Conservation (phyloP, 92 coral and sea anemone genomes). For the Bergia puertoricense region DNA sequence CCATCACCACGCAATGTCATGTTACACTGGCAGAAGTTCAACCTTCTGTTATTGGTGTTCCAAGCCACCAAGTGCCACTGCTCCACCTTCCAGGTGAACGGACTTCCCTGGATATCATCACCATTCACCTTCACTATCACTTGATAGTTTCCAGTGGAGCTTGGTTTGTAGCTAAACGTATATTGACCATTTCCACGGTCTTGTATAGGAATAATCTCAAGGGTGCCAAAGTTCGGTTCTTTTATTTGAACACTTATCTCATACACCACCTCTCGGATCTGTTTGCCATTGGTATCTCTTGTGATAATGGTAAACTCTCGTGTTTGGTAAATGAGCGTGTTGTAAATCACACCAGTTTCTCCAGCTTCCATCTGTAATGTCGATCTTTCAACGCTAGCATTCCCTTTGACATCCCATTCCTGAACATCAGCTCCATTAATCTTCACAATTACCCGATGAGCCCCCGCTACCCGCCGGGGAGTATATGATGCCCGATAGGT, state of each 20-base stretch:
- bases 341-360: neutral
- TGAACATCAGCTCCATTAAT: neutral
- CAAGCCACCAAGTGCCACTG: neutral
- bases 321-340: neutral
- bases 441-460: neutral
- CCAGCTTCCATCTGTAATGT: neutral
- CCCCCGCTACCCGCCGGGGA: neutral
- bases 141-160: neutral
- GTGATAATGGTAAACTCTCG: neutral
- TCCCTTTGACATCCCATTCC: neutral
- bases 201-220: slow-evolving; percentile 7
- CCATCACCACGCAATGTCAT: slow-evolving; percentile 1
- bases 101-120: neutral
- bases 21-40: neutral
- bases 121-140: no score
- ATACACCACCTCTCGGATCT: neutral
- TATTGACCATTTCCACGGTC: slow-evolving; percentile 7
- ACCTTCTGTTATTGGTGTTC: no score
- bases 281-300: neutral
- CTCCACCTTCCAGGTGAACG: neutral
- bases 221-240: neutral
- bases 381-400: neutral
- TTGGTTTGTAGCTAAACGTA: slow-evolving; percentile 15
- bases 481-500: neutral
- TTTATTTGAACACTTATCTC: neutral